Conservation (phyloP, 2,113 vertebrate genomes). For the Xyrauchen texanus region DNA sequence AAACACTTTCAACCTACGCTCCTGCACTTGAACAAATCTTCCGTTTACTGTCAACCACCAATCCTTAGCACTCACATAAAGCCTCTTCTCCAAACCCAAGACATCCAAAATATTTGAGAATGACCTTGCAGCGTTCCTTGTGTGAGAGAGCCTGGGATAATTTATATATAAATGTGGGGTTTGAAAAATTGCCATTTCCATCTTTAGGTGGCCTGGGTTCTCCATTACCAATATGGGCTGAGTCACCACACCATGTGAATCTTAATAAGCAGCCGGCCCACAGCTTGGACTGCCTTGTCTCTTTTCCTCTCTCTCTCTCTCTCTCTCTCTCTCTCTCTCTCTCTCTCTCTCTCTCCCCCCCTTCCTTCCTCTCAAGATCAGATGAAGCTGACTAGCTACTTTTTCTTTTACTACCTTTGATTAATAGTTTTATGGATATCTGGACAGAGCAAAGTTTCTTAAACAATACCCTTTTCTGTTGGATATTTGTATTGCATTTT, state of each 20-base stretch:
- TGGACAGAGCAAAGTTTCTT: constrained; percentile 31
- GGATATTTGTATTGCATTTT: constrained; percentile 29
- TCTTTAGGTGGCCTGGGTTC: constrained; percentile 77
- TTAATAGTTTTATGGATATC: constrained; percentile 51
- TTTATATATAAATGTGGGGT: constrained; percentile 78
- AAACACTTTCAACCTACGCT: constrained; percentile 1
- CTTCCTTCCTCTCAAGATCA: constrained; percentile 42
- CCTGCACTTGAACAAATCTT: constrained; percentile 10
- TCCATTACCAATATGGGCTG: constrained; percentile 83
- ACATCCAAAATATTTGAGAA: constrained; percentile 68
- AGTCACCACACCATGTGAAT: constrained; percentile 77
- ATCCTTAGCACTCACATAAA: constrained; percentile 60
- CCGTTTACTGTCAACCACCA: constrained; percentile 25
- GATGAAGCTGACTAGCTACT: constrained; percentile 56
- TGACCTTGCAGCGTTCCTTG: constrained; percentile 73
- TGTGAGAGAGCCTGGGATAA: constrained; percentile 75
- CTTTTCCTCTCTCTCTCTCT: constrained; percentile 5
- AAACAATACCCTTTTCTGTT: constrained; percentile 17
- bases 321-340: constrained; percentile 7
- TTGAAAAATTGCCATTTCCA: constrained; percentile 80
- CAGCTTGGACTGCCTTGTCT: constrained; percentile 28
- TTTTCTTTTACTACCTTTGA: constrained; percentile 50
- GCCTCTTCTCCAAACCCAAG: constrained; percentile 46
- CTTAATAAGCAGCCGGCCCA: constrained; percentile 62
- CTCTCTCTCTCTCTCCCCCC: background rate